A percentile compares a stretch with the other conserved stretches of the same genome.
phyloP scores from a whole-genome alignment of 2,113 vertebrate species.

The Cynocephalus volans region DNA sequence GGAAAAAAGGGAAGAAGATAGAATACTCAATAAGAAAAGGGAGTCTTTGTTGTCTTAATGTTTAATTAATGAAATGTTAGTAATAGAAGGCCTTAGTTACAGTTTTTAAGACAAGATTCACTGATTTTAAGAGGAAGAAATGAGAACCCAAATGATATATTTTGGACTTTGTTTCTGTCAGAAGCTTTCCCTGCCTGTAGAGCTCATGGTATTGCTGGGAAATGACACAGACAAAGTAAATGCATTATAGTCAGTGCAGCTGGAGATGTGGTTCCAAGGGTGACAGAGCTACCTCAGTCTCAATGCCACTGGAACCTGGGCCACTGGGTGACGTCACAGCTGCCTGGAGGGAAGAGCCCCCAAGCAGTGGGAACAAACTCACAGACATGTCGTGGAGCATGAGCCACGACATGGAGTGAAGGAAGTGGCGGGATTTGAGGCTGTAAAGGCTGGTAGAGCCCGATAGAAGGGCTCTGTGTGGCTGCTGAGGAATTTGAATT shows the following conservation, averaged over 20 bases:
- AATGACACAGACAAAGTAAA: rapidly evolving
- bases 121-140: not conserved
- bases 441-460: too few species aligned
- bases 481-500: not conserved
- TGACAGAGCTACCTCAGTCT: not conserved
- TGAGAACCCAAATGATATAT: too few species aligned
- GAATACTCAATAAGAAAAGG: not conserved
- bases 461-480: rapidly evolving
- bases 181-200: not conserved
- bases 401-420: not conserved
- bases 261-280: rapidly evolving
- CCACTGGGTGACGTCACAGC: too few species aligned
- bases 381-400: not conserved
- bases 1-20: not conserved
- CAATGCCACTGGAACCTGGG: not conserved
- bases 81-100: rapidly evolving
- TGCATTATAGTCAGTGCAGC: not conserved
- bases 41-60: not conserved
- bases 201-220: rapidly evolving
- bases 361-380: not conserved
- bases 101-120: not conserved
- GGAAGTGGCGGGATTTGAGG: not conserved
- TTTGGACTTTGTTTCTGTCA: rapidly evolving
- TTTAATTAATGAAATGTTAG: not conserved
- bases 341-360: too few species aligned